Base-by-base conservation (phyloP, 2,888 invertebrate genomes). In the Eristalis arbustorum region DNA sequence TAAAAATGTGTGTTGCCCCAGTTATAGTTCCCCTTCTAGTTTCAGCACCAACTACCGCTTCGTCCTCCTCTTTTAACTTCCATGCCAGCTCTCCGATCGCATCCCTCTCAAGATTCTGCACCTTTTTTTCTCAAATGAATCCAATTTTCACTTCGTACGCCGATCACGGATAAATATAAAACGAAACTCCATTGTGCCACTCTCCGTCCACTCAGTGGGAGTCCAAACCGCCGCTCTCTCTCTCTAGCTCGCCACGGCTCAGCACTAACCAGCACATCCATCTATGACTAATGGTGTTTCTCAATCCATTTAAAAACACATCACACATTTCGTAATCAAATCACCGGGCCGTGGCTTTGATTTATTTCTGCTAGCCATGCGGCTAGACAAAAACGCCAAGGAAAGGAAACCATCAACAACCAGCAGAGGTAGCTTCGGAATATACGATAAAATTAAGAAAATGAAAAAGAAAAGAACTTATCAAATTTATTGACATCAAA, bases 401-500 rank as follows among this genome's bases (percentile, higher is more conserved):
- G 14, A 22, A n/a, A n/a, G 3, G 57, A 10, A 66, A 56, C 56
- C 18, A 49, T 49, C 49, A 49, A 18, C 18, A 49, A 18, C 8
- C 49, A 18, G 49, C n/a, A 1, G 49, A 49, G 49, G 49, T 18
- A 49, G 18, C n/a, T n/a, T n/a, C n/a, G n/a, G 37, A 10, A 37
- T 8, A 37, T 37, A 37, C 37, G 37, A 37, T 37, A 37, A 49
- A 49, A 49, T 49, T 49, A 18, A 49, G 13, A 18, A n/a, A 49
- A 40, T 68, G 57, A 77, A 49, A 67, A 40, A 64, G 40, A 18
- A 22, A 0, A 31, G 5, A 66, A 56, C 56, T 62, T 76, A 42
- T 62, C 61, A 69, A 68, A 81, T 80, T 84, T 84, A 80, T 80
- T 84, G 76, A 63, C 84, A 84, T 49, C 71, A 64, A 64, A 83